phyloP scores from a whole-genome alignment of 2,113 vertebrate species.

The Xiphias gladius region DNA sequence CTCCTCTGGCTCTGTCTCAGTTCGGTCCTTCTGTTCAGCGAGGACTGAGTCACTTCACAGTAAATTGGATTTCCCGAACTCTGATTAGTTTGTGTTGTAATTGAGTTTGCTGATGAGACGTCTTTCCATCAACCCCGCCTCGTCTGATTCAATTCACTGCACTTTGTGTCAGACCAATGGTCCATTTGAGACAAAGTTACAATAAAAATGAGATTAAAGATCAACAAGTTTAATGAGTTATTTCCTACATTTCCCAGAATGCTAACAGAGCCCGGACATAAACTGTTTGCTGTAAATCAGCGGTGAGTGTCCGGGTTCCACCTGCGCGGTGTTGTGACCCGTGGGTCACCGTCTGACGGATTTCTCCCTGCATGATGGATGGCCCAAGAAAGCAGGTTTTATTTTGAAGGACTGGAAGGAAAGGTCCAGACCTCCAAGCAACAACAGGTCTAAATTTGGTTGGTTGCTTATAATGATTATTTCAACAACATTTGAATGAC shows the following conservation, averaged over 20 bases:
- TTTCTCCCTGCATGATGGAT: no score
- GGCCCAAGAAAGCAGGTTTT: no score
- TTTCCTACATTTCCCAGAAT: not conserved
- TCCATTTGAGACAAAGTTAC: not conserved
- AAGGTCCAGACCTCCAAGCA: no score
- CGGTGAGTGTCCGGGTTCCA: no score
- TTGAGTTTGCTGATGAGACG: conserved; percentile 41
- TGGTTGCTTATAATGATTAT: no score
- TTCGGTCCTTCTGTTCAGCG: not conserved
- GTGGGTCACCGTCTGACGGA: no score
- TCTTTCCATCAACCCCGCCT: not conserved
- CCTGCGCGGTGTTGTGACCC: no score
- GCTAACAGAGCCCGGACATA: not conserved
- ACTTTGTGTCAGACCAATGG: not conserved
- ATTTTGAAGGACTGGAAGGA: no score
- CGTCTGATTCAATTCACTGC: conserved; percentile 1
- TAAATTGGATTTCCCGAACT: conserved; percentile 60
- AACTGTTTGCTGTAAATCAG: no score
- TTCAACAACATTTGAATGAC: no score
- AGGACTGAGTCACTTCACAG: conserved; percentile 38
- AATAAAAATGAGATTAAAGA: not conserved
- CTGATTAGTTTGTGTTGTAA: conserved; percentile 45
- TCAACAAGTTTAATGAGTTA: not conserved
- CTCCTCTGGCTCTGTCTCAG: conserved; percentile 4
- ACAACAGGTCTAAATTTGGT: no score